Evolutionary conservation across 2,888 invertebrate species (phyloP).

Genomic region (Brenthis daphne): DNA sequence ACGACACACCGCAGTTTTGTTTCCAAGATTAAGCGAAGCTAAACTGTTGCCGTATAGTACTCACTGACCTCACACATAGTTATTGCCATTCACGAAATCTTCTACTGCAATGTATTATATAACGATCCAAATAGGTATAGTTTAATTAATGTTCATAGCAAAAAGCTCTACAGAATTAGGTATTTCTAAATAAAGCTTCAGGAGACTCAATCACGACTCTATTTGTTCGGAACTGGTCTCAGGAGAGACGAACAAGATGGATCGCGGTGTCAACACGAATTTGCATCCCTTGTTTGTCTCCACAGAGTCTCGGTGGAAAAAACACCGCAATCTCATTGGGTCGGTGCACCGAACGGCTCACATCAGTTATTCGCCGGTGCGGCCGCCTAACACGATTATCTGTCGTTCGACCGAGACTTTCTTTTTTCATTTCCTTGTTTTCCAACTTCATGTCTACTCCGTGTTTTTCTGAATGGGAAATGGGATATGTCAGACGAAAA

Average conservation of each 20-base stretch:
- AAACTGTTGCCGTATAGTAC: constrained; percentile 66
- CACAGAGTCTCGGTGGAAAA: constrained; percentile 70
- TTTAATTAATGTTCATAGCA: background rate
- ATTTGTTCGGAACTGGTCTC: constrained; percentile 76
- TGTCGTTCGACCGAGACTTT: constrained; percentile 76
- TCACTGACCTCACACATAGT: constrained; percentile 62
- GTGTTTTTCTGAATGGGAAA: constrained; percentile 81
- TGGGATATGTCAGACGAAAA: constrained; percentile 81
- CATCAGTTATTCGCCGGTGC: constrained; percentile 78
- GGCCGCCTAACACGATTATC: constrained; percentile 81
- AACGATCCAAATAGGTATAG: background rate
- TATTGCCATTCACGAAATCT: constrained; percentile 47
- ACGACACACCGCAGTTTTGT: constrained; percentile 68
- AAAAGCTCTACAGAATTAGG: constrained; percentile 12
- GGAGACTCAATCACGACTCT: constrained; percentile 74
- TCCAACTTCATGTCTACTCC: constrained; percentile 77
- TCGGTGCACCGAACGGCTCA: constrained; percentile 68
- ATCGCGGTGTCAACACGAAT: constrained; percentile 82
- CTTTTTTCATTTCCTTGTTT: constrained; percentile 80
- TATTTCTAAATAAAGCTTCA: constrained; percentile 50
- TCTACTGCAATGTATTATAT: background rate
- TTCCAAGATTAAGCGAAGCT: constrained; percentile 75
- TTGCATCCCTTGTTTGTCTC: constrained; percentile 82
- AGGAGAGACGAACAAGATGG: constrained; percentile 79
- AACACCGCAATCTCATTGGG: constrained; percentile 80